Evolutionary conservation across 1,140 invertebrate species (phyloP), one percentile per base, ranked within the genome.

Genomic region (Drosophila subobscura): DNA sequence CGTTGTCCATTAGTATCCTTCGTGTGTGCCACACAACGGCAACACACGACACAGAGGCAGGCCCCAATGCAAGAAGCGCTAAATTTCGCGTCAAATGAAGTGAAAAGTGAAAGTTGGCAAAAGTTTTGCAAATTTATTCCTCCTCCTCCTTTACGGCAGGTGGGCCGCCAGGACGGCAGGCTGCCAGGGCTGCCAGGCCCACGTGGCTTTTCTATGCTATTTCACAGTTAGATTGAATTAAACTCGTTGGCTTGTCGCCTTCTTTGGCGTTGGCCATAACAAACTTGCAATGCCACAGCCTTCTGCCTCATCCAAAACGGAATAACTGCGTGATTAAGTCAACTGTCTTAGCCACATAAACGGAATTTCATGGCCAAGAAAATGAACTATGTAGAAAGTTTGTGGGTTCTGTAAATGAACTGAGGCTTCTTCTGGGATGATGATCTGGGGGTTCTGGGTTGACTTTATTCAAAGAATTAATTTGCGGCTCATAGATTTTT

Each of bases 81-180:
- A 72, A 77, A 67, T 52, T 53, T 61, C 75, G 68, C 81, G 68
- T 67, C 47, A 60, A 67, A 53, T 86, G 44, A 64, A 77, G 77
- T 77, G 68, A 77, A 81, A 80, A 80, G 81, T 85, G 77, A 85
- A 85, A 85, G 83, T 85, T 77, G 47, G 63, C 5, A 12, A 37
- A 60, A 60, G 55, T 73, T 50, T 42, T 42, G 64, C 64, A 40
- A 56, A 68, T 47, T 67, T 27, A 56, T 68, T 40, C 20, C 33
- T 37, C 63, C 59, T 47, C 49, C 58, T 12, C 29, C 7, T 45
- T 25, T 14, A 10, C 20, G 10, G 8, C 42, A 68, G 66, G 66
- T 68, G 66, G 50, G 27, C 59, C 14, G n/a, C 10, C 40, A 42
- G 44, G 4, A 16, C 12, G 56, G 27, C 27, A 6, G 27, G 5